Percentiles rank a stretch among this genome's conserved stretches.
Conservation (phyloP, 2,797 vertebrate genomes). For the Echeneis naucrates region DNA sequence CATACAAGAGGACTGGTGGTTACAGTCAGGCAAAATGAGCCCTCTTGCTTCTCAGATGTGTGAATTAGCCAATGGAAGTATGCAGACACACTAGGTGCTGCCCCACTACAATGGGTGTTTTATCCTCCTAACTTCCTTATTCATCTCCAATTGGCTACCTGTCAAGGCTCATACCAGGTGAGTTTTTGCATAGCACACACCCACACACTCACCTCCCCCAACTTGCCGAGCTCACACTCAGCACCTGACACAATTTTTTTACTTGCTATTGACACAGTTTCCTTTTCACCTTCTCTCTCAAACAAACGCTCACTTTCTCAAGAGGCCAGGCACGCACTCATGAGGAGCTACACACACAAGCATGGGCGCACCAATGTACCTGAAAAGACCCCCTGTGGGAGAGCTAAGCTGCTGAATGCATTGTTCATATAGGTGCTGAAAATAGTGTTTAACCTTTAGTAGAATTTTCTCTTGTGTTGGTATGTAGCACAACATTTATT, state of each 20-base stretch:
- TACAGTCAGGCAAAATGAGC: constrained; percentile 22
- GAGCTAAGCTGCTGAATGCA: constrained; percentile 26
- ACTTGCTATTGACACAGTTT: constrained; percentile 23
- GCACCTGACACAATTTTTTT: constrained; percentile 30
- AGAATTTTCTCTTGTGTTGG: constrained; percentile 30
- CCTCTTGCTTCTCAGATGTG: constrained; percentile 34
- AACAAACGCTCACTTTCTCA: constrained; percentile 21
- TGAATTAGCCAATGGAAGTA: constrained; percentile 55
- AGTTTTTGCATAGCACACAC: constrained; percentile 78
- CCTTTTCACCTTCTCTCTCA: constrained; percentile 18
- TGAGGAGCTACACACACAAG: constrained; percentile 6
- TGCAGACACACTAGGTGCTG: constrained; percentile 66
- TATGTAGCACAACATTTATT: constrained; percentile 55
- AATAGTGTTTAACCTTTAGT: constrained; percentile 59
- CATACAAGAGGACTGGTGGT: constrained; percentile 6
- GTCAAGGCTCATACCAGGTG: constrained; percentile 55
- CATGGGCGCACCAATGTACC: constrained; percentile 17
- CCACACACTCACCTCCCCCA: constrained; percentile 38
- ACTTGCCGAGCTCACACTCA: background rate
- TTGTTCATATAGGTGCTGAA: constrained; percentile 49
- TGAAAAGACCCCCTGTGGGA: constrained; percentile 11
- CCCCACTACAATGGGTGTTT: constrained; percentile 76
- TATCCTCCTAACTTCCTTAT: constrained; percentile 81
- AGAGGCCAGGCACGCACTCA: constrained; percentile 19
- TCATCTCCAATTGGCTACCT: constrained; percentile 72